These are phyloP conservation scores for Nasonia giraulti DNA, from an alignment of 1,140 invertebrate species.

Conservation along the genomic window DNA sequence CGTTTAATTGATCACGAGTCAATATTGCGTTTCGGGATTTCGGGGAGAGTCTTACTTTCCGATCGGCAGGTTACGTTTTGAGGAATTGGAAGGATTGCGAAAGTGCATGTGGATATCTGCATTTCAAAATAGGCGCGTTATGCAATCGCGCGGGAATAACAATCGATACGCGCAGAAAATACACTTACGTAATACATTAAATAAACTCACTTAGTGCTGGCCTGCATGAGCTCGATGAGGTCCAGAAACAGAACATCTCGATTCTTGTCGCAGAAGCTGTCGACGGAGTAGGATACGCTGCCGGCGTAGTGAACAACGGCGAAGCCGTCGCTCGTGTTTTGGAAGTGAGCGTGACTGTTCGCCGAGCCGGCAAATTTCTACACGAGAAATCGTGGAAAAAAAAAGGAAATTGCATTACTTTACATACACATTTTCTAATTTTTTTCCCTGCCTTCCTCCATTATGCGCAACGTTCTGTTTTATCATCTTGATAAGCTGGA, in stretches of 20 bases:
- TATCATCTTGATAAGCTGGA: too few relatives aligned
- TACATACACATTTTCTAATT: too few relatives aligned
- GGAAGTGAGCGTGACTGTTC: constrained; percentile 79
- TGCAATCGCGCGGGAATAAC: too few relatives aligned
- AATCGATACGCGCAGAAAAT: too few relatives aligned
- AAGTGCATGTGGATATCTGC: too few relatives aligned
- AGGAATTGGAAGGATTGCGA: too few relatives aligned
- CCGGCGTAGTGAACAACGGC: constrained; percentile 85
- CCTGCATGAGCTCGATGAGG: constrained; percentile 84
- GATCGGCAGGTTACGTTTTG: too few relatives aligned
- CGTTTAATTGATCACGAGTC: constrained; percentile 14
- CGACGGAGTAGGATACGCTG: constrained; percentile 81
- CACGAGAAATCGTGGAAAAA: constrained; percentile 26
- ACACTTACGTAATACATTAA: background rate
- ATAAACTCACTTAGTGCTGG: constrained; percentile 79
- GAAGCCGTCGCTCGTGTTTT: constrained; percentile 78
- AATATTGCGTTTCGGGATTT: background rate
- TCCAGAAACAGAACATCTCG: constrained; percentile 84
- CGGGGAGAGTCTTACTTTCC: too few relatives aligned
- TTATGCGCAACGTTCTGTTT: too few relatives aligned
- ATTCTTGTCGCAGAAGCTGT: constrained; percentile 87
- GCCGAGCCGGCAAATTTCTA: constrained; percentile 78
- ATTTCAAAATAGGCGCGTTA: too few relatives aligned
- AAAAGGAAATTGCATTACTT: constrained; percentile 27
- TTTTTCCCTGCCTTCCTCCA: too few relatives aligned